Base-by-base conservation (phyloP, 1,140 invertebrate species). In the Zaprionus inermis region DNA sequence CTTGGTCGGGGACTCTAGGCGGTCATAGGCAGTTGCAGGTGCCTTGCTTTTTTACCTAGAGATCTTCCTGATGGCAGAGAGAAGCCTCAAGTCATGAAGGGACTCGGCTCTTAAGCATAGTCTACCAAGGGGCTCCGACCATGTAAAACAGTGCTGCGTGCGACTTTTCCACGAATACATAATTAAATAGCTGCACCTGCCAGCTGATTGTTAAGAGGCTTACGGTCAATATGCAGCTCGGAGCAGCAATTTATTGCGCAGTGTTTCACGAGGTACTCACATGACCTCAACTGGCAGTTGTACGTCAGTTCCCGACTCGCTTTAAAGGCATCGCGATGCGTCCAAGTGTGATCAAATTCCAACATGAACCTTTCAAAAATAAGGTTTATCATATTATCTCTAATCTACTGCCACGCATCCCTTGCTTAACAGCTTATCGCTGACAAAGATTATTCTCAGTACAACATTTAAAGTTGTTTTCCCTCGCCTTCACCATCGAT, bases 121-220 rank as follows among this genome's bases (percentile, higher is more conserved):
- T 28, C 9, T 2, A 44, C 38, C 9, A 44, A 10, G 38, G 38
- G n/a, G 38, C 7, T 7, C 7, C 38, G n/a, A 6, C n/a, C n/a
- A 44, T 44, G n/a, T 10, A 44, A 44, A 44, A 7, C 38, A 12
- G 28, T 24, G 41, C 41, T 22, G 54, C 38, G 30, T 44, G 36
- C 3, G 5, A 24, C 20, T 5, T 18, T 41, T 14, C 24, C 24
- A 30, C 22, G 24, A 38, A 38, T 28, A 46, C 14, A 55, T 46
- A 63, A 70, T 70, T 63, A 46, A 69, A 34, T 67, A 59, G 41
- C n/a, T 69, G 67, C 67, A 20, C 34, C 36, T 60, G 44, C 16
- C 34, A 24, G 51, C 11, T 20, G 52, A 14, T 18, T 16, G 24
- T n/a, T 59, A 66, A 66, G 70, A 52, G 63, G 63, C 70, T 66